These are phyloP conservation scores for Synanthedon vespiformis DNA, from an alignment of 2,888 invertebrate species.

Conservation along the genomic window DNA sequence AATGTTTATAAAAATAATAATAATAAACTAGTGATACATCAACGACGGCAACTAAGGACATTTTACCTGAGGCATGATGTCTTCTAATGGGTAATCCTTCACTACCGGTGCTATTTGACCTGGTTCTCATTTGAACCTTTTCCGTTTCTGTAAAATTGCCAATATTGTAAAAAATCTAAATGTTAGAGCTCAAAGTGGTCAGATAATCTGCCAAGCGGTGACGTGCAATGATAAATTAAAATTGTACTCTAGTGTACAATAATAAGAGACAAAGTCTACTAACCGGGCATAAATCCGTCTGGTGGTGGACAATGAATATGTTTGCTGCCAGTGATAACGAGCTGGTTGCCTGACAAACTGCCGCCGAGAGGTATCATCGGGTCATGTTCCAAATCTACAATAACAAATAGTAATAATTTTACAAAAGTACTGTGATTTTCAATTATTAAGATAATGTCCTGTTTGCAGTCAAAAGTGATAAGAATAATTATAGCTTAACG, in stretches of 20 bases:
- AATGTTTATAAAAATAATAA: neutral
- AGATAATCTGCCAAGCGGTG: too few relatives aligned
- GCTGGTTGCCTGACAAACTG: conserved; percentile 80
- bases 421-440: too few relatives aligned
- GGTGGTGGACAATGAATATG: conserved; percentile 84
- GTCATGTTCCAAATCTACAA: conserved; percentile 63
- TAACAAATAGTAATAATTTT: neutral
- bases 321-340: conserved; percentile 82
- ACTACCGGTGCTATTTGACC: conserved; percentile 69
- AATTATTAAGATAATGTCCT: too few relatives aligned
- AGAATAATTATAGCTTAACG: too few relatives aligned
- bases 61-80: conserved; percentile 69
- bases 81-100: conserved; percentile 70
- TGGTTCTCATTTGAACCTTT: conserved; percentile 68
- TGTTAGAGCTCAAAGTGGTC: too few relatives aligned
- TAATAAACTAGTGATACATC: neutral
- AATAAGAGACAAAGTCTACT: conserved; percentile 5
- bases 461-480: too few relatives aligned
- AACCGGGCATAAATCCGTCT: conserved; percentile 69
- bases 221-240: neutral
- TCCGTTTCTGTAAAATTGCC: conserved; percentile 41
- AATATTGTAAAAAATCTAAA: neutral
- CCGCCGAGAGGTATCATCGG: conserved; percentile 43
- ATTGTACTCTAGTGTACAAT: neutral
- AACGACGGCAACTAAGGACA: conserved; percentile 1